Percentiles rank a stretch among this genome's conserved stretches.
Conservation (phyloP, 2,113 vertebrate species). For the Crotalus tigris region DNA sequence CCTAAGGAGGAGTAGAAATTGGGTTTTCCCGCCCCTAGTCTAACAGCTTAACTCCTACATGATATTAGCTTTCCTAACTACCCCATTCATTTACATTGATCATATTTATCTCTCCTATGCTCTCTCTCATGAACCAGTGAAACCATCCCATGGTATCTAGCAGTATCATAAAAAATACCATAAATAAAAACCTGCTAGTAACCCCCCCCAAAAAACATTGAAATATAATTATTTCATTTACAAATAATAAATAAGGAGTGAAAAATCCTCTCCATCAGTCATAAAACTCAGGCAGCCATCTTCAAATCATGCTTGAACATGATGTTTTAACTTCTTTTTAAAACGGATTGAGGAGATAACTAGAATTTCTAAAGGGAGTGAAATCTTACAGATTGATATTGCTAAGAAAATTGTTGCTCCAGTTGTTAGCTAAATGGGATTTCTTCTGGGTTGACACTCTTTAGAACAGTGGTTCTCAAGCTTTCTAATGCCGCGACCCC, state of each 20-base stretch:
- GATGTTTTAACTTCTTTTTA: background rate
- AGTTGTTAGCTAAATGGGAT: background rate
- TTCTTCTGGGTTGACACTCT: background rate
- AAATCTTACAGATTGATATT: background rate
- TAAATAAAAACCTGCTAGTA: background rate
- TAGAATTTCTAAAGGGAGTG: background rate
- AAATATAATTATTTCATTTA: background rate
- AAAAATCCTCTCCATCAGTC: background rate
- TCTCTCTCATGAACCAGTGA: background rate
- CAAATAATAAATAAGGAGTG: background rate
- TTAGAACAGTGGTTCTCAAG: too few species aligned
- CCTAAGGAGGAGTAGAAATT: background rate
- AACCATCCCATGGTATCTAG: background rate
- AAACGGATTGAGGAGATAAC: background rate
- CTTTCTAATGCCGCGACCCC: too few species aligned
- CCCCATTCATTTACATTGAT: background rate
- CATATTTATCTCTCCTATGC: background rate
- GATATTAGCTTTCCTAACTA: background rate
- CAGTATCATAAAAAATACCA: background rate
- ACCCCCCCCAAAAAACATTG: background rate
- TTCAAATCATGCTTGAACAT: background rate
- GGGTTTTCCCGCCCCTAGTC: background rate
- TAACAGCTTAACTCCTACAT: background rate
- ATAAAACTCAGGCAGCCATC: background rate
- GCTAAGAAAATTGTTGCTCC: background rate